Evolutionary conservation across 2,888 invertebrate genomes (phyloP).

Genomic region (Chymomyza procnemis): DNA sequence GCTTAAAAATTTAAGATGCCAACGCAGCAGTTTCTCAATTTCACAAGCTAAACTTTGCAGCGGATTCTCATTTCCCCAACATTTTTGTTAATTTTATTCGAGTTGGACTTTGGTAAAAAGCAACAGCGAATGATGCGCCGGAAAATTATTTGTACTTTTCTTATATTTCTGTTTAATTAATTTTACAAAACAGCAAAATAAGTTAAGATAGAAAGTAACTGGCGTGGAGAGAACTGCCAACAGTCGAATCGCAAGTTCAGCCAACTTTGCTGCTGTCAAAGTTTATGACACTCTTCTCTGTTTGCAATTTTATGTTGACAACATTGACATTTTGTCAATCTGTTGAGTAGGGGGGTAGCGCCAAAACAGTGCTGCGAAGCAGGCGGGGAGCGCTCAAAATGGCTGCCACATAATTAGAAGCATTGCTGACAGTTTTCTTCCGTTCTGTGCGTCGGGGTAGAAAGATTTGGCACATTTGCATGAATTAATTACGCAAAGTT

Average conservation of each 20-base stretch:
- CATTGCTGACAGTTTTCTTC: slow-evolving; percentile 7
- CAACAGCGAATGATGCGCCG: slow-evolving; percentile 13
- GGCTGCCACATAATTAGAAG: slow-evolving; percentile 4
- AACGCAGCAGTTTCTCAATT: neutral
- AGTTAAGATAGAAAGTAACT: slow-evolving; percentile 7
- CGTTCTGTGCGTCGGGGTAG: slow-evolving; percentile 10
- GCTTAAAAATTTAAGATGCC: slow-evolving; percentile 19
- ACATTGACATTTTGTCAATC: slow-evolving; percentile 61
- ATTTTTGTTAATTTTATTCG: slow-evolving; percentile 45
- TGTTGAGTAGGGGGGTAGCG: neutral
- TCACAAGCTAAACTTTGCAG: too few relatives aligned
- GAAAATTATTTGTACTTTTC: slow-evolving; percentile 66
- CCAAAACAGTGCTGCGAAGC: too few relatives aligned
- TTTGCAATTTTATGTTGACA: slow-evolving; percentile 63
- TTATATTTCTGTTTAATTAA: slow-evolving; percentile 72
- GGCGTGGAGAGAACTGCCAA: slow-evolving; percentile 8
- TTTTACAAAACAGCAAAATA: slow-evolving; percentile 60
- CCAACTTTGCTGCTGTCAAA: slow-evolving; percentile 50
- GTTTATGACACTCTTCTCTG: slow-evolving; percentile 65
- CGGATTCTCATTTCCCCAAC: too few relatives aligned
- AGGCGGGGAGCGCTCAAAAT: neutral
- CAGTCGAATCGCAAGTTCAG: neutral
- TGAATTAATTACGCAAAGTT: slow-evolving; percentile 73
- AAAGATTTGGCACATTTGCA: slow-evolving; percentile 57
- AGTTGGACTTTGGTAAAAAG: slow-evolving; percentile 53